Evolutionary conservation across 2,888 invertebrate genomes (phyloP).

Genomic region (Steinernema hermaphroditum): DNA sequence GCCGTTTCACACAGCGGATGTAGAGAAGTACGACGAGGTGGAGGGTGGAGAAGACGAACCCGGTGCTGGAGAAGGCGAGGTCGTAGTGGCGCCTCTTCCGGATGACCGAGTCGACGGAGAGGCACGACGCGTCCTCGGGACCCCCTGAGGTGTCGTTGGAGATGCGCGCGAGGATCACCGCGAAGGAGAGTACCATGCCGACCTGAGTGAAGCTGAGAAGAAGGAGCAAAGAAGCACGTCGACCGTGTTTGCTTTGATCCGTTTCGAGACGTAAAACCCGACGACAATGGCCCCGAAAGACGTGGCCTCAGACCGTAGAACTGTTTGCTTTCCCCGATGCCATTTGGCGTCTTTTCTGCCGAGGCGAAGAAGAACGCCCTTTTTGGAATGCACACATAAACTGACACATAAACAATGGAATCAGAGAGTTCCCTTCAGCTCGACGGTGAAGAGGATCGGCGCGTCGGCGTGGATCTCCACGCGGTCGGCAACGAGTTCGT

Average conservation of each 20-base stretch:
- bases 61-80: conserved; percentile 33
- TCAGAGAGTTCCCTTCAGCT: neutral
- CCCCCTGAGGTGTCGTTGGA: neutral
- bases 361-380: neutral
- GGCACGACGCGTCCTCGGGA: conserved; percentile 11
- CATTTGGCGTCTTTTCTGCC: neutral
- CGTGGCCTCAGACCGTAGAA: neutral
- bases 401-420: neutral
- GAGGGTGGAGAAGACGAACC: conserved; percentile 38
- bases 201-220: neutral
- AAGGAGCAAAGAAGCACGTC: neutral
- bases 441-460: neutral
- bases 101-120: conserved; percentile 26
- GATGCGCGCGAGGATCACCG: neutral
- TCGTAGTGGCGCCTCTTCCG: conserved; percentile 33
- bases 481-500: neutral
- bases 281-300: conserved; percentile 4
- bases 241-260: conserved; percentile 23
- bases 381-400: conserved; percentile 1
- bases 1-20: conserved; percentile 37
- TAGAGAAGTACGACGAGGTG: conserved; percentile 42
- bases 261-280: conserved; percentile 10
- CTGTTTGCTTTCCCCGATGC: conserved; percentile 15
- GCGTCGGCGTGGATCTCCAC: neutral
- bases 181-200: conserved; percentile 1